Base-by-base conservation (phyloP, 2,113 vertebrate genomes). In the Centropristis striata region DNA sequence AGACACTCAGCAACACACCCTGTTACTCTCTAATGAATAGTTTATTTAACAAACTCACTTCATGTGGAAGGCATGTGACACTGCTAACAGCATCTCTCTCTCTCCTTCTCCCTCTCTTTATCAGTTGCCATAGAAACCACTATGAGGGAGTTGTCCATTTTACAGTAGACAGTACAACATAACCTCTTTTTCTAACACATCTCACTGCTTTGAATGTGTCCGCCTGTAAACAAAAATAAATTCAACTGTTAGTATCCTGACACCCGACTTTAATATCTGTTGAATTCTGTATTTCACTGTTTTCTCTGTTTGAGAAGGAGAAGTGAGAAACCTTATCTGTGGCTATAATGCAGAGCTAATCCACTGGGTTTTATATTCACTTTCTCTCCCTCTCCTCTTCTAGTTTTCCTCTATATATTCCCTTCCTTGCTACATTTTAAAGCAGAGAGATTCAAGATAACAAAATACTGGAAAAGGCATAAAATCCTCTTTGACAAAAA, bases 401-500 rank as follows among this genome's bases (percentile, higher is more conserved):
- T 5, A 42, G 55, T 63, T 65, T 25, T 41, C 15, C 51, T 57
- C 51, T 25, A 1, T 28, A n/a, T n/a, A 3, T 44, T 53, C n/a
- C 8, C 41, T 16, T 21, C 21, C 14, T 21, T 1, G 1, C 37
- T 32, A 6, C 32, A 75, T 61, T 47, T 71, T 66, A 73, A 65
- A 76, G 39, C 7, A 1, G 37, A 1, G 27, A 73, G 21, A 69
- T 82, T 66, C 42, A 13, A 70, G 76, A 86, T 70, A 65, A 73
- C 36, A 69, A 57, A 21, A 32, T 15, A 12, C 18, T 13, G 23
- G 8, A 66, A 76, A 15, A 58, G 27, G 27, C 44, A 47, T 61
- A 20, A 59, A 77, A 70, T 73, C 75, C 63, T 67, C 47, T 60
- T 79, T 64, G n/a, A n/a, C n/a, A n/a, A n/a, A n/a, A n/a, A n/a